Conservation (phyloP, 2,888 invertebrate genomes). For the Arge pagana region DNA sequence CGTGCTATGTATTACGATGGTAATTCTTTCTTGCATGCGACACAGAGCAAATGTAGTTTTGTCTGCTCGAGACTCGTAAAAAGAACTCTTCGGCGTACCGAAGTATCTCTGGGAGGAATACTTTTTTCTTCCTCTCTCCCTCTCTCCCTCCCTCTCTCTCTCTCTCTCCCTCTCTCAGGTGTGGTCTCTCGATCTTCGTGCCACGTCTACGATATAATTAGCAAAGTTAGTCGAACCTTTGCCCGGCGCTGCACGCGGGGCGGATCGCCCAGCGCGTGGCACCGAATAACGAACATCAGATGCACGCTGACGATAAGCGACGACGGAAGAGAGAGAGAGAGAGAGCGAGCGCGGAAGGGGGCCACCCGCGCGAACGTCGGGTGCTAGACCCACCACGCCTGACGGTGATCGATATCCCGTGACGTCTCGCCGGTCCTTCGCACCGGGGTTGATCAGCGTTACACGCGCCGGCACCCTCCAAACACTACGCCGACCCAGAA, state of each 20-base stretch:
- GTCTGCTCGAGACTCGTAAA: no score
- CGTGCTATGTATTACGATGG: no score
- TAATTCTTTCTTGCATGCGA: no score
- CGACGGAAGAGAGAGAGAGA: neutral
- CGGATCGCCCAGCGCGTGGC: conserved; percentile 29
- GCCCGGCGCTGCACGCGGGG: no score
- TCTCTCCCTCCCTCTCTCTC: neutral
- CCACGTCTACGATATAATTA: conserved; percentile 24
- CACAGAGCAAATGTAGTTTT: no score
- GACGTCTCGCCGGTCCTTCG: no score
- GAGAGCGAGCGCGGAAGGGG: neutral
- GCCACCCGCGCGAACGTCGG: no score
- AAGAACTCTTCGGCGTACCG: no score
- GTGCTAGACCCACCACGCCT: neutral
- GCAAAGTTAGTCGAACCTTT: conserved; percentile 17
- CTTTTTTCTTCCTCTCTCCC: neutral
- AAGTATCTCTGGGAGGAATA: no score
- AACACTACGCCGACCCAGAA: no score
- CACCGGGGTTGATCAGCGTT: neutral
- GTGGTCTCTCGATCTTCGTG: conserved; percentile 16
- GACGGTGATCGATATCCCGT: neutral
- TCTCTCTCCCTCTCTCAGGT: neutral
- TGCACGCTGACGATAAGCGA: conserved; percentile 22
- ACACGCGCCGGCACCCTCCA: no score
- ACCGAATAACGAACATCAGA: conserved; percentile 30